phyloP scores from a whole-genome alignment of 1,140 invertebrate species.

The Sipha flava region DNA sequence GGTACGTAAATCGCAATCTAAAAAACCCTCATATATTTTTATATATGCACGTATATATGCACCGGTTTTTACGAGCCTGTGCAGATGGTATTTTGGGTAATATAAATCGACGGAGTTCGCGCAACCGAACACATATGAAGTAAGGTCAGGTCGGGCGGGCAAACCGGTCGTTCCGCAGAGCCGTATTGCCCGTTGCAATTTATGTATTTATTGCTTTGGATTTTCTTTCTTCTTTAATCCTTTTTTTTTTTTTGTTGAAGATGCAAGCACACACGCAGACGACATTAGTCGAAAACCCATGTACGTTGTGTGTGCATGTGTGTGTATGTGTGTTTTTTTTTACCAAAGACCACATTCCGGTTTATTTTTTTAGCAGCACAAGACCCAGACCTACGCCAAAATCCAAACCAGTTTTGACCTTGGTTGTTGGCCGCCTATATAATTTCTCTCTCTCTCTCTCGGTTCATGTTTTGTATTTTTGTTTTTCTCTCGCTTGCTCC shows the following conservation, averaged over 20 bases:
- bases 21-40: too few species aligned
- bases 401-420: conserved; percentile 22
- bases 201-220: not conserved
- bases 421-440: conserved; percentile 6
- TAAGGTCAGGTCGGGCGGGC: not conserved
- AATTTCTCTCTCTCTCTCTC: not conserved
- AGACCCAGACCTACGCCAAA: conserved; percentile 32
- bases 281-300: conserved; percentile 29
- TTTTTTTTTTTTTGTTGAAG: not conserved
- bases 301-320: not conserved
- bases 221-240: not conserved
- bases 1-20: not conserved
- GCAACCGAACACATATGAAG: conserved; percentile 18
- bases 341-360: not conserved
- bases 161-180: conserved; percentile 18
- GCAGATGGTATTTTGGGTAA: not conserved
- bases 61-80: not conserved
- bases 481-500: not conserved
- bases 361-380: not conserved
- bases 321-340: not conserved
- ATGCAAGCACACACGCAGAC: not conserved
- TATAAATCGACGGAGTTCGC: not conserved
- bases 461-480: too few species aligned
- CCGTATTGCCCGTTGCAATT: not conserved
- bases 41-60: not conserved